phyloP scores from a whole-genome alignment of 2,113 vertebrate species.

The Percopsis transmontana region DNA sequence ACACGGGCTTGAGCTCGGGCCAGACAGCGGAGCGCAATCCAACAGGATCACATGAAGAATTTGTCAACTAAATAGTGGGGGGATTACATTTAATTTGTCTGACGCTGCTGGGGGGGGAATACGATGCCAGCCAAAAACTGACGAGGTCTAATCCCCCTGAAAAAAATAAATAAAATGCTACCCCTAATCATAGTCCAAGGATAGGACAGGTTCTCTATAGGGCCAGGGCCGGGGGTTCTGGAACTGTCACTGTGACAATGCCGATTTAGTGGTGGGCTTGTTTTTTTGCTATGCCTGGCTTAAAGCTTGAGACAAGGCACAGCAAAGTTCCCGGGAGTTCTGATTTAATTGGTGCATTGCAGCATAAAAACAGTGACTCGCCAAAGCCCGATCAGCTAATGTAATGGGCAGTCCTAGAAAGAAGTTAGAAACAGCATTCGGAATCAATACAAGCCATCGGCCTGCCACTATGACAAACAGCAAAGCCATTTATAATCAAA shows the following conservation, averaged over 20 bases:
- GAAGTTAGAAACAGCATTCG: constrained; percentile 40
- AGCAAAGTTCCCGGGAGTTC: constrained; percentile 29
- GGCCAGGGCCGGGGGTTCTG: constrained; percentile 31
- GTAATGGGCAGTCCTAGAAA: constrained; percentile 54
- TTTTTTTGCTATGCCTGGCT: constrained; percentile 28
- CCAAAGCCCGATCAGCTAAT: constrained; percentile 55
- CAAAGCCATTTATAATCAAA: constrained; percentile 56
- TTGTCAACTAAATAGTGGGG: constrained; percentile 73
- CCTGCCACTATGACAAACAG: constrained; percentile 53
- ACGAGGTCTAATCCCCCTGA: constrained; percentile 65
- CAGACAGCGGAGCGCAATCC: constrained; percentile 58
- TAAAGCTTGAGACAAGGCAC: constrained; percentile 12
- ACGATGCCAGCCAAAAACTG: constrained; percentile 67
- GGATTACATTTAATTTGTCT: constrained; percentile 73
- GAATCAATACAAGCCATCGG: constrained; percentile 49
- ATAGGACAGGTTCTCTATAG: constrained; percentile 47
- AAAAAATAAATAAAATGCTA: constrained; percentile 55
- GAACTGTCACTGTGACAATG: constrained; percentile 35
- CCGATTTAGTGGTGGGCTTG: constrained; percentile 17
- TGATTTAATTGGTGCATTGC: constrained; percentile 52
- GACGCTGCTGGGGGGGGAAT: constrained; percentile 36
- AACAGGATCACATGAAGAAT: constrained; percentile 62
- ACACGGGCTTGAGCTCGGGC: constrained; percentile 46
- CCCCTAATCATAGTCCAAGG: constrained; percentile 54
- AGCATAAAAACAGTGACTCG: constrained; percentile 34